Evolutionary conservation across 2,113 vertebrate species (phyloP), one percentile per base, ranked within the genome.

Genomic region (Sitta europaea): DNA sequence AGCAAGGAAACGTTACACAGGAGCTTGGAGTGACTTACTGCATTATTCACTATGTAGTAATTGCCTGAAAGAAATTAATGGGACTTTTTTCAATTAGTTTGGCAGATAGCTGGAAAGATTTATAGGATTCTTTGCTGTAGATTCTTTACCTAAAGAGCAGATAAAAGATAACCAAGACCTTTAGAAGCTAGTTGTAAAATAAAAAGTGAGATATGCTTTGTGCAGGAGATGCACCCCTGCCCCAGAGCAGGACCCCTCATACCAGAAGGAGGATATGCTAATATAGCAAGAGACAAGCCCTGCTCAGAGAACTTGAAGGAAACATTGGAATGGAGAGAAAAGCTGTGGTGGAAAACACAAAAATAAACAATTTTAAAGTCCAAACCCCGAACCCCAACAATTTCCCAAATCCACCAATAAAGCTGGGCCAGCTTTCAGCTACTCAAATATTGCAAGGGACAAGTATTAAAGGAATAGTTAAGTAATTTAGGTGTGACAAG

Each of bases 11-110:
- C 2, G 0, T 86, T 95, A 80, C 47, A 88, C 17, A 79, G 82
- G 63, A 95, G 71, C 72, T 94, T 86, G 61, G 59, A 92, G 92
- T 92, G 82, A 92, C 94, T 94, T 94, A 74, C 54, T 88, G 82
- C 92, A 67, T 95, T 96, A 93, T 93, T 93, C 92, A 81, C 93
- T 90, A 50, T 0, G 8, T 81, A 93, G 90, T 94, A 93, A 97
- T 94, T 83, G 79, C 92, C 71, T 48, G 3, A 71, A 93, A 93
- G 67, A 95, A 96, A 95, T 93, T 93, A 95, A 96, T 93, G 92
- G 86, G 63, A 74, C 79, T 90, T 94, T 93, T 96, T 93, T 88
- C 76, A 95, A 86, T 94, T 95, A 97, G 78, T 80, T 86, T 75
- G 86, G 79, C 43, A 74, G 65, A 86, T 74, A 95, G 91, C 75